phyloP scores from a whole-genome alignment of 2,888 invertebrate genomes.

The Cephus pygmeus region DNA sequence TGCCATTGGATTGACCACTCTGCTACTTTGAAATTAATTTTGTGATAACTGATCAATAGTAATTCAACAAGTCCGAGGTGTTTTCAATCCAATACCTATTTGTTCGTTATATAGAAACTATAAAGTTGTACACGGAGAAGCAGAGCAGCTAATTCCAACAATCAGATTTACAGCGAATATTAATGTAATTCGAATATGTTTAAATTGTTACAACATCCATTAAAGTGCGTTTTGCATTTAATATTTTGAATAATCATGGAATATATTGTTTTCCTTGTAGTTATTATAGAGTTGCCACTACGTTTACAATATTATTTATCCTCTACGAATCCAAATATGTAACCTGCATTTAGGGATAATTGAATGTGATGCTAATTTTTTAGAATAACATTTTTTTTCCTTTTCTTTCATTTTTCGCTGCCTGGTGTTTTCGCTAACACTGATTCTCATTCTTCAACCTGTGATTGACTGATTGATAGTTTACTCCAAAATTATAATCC shows the following conservation, averaged over 20 bases:
- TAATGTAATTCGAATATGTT: conserved; percentile 51
- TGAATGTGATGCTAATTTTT: conserved; percentile 38
- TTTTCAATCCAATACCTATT: not conserved
- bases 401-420: conserved; percentile 34
- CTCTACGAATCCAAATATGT: conserved; percentile 59
- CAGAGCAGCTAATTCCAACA: conserved; percentile 32
- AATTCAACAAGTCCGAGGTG: not conserved
- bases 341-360: conserved; percentile 44
- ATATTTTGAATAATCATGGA: conserved; percentile 59
- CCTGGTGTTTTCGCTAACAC: conserved; percentile 54
- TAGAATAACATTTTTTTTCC: conserved; percentile 26
- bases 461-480: not conserved
- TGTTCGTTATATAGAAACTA: not conserved
- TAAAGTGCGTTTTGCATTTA: conserved; percentile 53
- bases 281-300: conserved; percentile 57
- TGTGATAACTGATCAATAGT: not conserved
- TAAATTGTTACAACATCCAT: conserved; percentile 58
- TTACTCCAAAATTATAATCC: not conserved
- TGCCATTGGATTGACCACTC: conserved; percentile 43
- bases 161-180: conserved; percentile 52
- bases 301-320: conserved; percentile 55
- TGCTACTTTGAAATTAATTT: conserved; percentile 23
- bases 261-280: conserved; percentile 53
- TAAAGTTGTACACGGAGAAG: conserved; percentile 27
- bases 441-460: conserved; percentile 44